phyloP scores from a whole-genome alignment of 2,888 invertebrate genomes.

The Gortyna flavago region DNA sequence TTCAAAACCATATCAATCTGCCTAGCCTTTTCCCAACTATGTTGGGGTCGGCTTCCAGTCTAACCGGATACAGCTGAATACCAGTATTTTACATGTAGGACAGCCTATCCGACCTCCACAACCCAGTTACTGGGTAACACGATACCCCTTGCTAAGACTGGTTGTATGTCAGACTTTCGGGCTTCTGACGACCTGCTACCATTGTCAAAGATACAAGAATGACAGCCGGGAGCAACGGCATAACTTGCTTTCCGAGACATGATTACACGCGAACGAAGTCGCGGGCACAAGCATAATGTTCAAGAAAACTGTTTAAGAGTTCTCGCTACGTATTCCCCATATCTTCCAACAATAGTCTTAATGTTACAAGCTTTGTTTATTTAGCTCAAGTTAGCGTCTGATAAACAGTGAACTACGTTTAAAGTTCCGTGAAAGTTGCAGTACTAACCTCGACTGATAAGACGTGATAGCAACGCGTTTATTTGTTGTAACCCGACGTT shows the following conservation, averaged over 20 bases:
- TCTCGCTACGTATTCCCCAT: not conserved
- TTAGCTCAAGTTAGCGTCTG: conserved; percentile 11
- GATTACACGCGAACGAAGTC: not conserved
- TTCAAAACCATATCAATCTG: not conserved
- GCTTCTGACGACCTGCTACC: no score
- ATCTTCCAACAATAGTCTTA: conserved; percentile 9
- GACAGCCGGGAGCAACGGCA: not conserved
- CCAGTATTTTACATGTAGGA: not conserved
- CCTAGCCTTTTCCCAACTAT: not conserved
- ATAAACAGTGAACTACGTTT: conserved; percentile 12
- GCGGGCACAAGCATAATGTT: not conserved
- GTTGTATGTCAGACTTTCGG: no score
- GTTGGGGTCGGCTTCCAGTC: not conserved
- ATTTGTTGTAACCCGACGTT: not conserved
- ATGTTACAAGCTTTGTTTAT: conserved; percentile 33
- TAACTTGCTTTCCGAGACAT: not conserved
- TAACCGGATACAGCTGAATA: not conserved
- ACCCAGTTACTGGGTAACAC: not conserved
- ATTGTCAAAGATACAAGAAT: not conserved
- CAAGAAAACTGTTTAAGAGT: not conserved
- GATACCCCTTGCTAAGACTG: not conserved
- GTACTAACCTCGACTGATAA: conserved; percentile 30
- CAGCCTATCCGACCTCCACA: not conserved
- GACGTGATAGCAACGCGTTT: conserved; percentile 23
- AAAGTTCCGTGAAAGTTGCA: conserved; percentile 29